These are phyloP conservation scores for Gambusia affinis DNA, from an alignment of 2,113 vertebrate genomes.

Conservation along the genomic window DNA sequence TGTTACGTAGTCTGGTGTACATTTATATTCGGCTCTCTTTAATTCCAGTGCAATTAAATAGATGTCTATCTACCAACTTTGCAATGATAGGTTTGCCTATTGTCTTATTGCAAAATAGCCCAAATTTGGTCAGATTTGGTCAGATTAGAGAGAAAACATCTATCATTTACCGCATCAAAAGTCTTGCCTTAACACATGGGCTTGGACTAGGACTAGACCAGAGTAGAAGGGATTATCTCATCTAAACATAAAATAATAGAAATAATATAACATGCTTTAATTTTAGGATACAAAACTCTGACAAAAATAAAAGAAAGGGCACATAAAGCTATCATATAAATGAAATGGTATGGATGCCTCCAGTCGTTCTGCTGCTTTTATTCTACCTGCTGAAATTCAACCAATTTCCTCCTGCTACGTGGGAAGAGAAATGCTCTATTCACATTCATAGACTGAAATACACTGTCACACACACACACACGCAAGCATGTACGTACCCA, in stretches of 20 bases:
- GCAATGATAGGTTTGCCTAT: no score
- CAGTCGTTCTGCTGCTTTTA: slow-evolving; percentile 16
- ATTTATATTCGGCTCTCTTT: no score
- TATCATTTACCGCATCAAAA: no score
- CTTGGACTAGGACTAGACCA: neutral
- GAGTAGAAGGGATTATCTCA: neutral
- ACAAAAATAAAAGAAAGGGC: neutral
- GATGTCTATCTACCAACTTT: no score
- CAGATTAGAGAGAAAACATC: no score
- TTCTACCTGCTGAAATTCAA: slow-evolving; percentile 36
- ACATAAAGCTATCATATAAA: neutral
- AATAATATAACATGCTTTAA: neutral
- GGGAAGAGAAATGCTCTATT: slow-evolving; percentile 45
- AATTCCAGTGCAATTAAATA: no score
- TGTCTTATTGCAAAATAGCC: no score
- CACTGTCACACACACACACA: slow-evolving; percentile 4
- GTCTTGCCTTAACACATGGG: neutral
- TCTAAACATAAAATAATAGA: neutral
- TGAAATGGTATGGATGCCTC: neutral
- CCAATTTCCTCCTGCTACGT: slow-evolving; percentile 30
- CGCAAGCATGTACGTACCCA: neutral
- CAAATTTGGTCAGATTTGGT: no score
- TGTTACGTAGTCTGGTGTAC: no score
- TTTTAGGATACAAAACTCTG: neutral
- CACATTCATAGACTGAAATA: slow-evolving; percentile 30